phyloP scores from a whole-genome alignment of 2,113 vertebrate species.

The Hydrochoerus hydrochaeris region DNA sequence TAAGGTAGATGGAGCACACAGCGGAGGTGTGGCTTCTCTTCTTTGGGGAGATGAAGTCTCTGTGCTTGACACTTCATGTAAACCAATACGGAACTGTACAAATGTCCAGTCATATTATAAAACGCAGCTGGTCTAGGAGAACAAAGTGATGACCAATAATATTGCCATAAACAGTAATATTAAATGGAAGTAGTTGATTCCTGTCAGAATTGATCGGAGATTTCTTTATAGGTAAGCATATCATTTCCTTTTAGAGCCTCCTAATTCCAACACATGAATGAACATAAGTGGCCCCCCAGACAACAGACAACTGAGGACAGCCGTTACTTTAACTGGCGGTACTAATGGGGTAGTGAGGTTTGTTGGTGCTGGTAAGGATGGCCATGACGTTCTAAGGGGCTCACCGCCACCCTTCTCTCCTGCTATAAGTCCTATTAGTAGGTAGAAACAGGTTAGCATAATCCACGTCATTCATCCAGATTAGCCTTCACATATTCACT shows the following conservation, averaged over 20 bases:
- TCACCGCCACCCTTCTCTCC: neutral
- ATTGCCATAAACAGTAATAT: neutral
- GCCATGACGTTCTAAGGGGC: neutral
- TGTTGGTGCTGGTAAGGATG: neutral
- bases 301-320: neutral
- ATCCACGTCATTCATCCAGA: neutral
- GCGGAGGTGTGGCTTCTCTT: neutral
- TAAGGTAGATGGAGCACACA: neutral
- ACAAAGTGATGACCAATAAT: neutral
- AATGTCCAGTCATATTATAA: neutral
- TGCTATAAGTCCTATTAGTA: neutral
- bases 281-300: neutral
- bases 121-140: neutral
- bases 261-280: neutral
- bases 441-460: neutral
- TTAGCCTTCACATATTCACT: neutral
- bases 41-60: neutral
- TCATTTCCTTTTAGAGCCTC: neutral
- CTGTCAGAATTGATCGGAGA: neutral
- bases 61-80: neutral
- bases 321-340: neutral
- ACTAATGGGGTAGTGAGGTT: neutral
- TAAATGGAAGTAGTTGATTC: constrained; percentile 11
- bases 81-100: neutral
- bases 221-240: neutral